These are phyloP conservation scores for Chaenocephalus aceratus DNA, from an alignment of 2,113 vertebrate genomes.

Conservation along the genomic window DNA sequence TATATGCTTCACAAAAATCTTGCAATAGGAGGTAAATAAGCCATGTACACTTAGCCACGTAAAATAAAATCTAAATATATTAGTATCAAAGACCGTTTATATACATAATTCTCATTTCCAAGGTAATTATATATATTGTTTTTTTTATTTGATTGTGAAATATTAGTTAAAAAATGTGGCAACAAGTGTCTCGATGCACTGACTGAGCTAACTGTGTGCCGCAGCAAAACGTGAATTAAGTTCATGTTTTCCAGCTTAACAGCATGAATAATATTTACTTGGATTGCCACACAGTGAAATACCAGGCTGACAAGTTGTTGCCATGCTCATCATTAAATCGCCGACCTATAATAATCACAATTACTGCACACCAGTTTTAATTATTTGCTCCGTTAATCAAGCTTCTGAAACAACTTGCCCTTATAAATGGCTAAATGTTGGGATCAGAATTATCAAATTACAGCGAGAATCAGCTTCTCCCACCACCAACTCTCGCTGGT, in stretches of 20 bases:
- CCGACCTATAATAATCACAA: constrained; percentile 77
- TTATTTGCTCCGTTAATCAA: constrained; percentile 87
- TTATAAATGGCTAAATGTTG: constrained; percentile 89
- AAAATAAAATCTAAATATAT: no score
- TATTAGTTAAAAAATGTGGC: neutral
- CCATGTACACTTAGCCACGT: no score
- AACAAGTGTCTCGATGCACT: neutral
- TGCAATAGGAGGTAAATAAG: no score
- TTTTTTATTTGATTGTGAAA: neutral
- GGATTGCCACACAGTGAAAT: neutral
- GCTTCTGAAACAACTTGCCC: constrained; percentile 90
- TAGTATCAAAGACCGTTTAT: no score
- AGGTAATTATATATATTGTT: neutral
- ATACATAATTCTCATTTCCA: neutral
- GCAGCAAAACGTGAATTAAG: neutral
- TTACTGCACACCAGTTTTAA: constrained; percentile 86
- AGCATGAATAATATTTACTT: neutral
- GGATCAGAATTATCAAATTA: constrained; percentile 93
- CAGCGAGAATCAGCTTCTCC: constrained; percentile 85
- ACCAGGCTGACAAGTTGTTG: neutral
- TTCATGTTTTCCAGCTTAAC: neutral
- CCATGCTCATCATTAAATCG: neutral
- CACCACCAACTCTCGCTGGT: constrained; percentile 85
- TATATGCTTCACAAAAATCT: no score
- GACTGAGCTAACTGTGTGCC: neutral